phyloP scores from a whole-genome alignment of 2,797 vertebrate genomes.

The Chromis chromis region DNA sequence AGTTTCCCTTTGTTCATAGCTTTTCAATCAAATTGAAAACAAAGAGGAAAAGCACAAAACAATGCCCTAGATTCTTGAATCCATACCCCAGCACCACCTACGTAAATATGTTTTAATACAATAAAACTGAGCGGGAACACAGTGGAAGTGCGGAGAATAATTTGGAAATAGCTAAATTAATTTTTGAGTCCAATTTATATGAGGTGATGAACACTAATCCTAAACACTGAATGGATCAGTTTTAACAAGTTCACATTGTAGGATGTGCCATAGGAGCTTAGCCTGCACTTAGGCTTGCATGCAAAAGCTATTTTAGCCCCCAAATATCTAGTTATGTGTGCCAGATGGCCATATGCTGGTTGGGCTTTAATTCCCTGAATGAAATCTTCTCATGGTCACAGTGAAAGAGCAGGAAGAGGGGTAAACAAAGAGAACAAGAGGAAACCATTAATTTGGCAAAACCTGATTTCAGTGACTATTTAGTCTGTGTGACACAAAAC shows the following conservation, averaged over 20 bases:
- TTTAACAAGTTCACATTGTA: constrained; percentile 60
- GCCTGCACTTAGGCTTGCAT: constrained; percentile 59
- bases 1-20: constrained; percentile 31
- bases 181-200: constrained; percentile 41
- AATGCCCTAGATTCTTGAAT: constrained; percentile 18
- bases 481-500: not conserved
- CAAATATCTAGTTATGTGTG: constrained; percentile 72
- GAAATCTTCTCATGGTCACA: constrained; percentile 66
- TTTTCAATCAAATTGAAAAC: constrained; percentile 20
- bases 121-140: not conserved
- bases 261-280: constrained; percentile 65
- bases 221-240: constrained; percentile 41
- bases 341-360: constrained; percentile 76
- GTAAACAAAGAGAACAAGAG: constrained; percentile 52
- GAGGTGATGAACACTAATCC: constrained; percentile 36
- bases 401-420: constrained; percentile 42
- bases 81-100: constrained; percentile 13
- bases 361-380: constrained; percentile 73
- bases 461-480: constrained; percentile 12
- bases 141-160: not conserved
- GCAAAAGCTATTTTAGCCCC: constrained; percentile 68
- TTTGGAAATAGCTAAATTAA: constrained; percentile 24
- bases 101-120: not conserved
- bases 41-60: constrained; percentile 15
- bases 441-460: constrained; percentile 46